phyloP scores from a whole-genome alignment of 2,888 invertebrate genomes.

The Athalia cordata region DNA sequence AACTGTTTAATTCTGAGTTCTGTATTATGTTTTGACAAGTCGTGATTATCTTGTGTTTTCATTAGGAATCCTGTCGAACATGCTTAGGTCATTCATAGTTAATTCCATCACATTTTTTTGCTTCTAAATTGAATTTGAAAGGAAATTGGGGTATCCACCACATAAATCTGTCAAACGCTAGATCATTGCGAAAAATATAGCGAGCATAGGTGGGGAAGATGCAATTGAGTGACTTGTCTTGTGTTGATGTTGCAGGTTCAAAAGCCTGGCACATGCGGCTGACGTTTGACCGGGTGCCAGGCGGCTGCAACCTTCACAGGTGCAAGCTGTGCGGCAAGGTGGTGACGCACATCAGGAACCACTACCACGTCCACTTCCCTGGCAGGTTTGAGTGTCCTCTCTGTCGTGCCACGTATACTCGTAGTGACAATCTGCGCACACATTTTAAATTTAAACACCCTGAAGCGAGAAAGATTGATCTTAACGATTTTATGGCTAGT shows the following conservation, averaged over 20 bases:
- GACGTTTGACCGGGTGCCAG: conserved; percentile 94
- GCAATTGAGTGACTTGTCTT: conserved; percentile 74
- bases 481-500: conserved; percentile 78
- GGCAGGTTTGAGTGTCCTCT: conserved; percentile 94
- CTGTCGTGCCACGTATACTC: conserved; percentile 92
- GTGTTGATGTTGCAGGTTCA: conserved; percentile 88
- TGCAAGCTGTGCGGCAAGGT: conserved; percentile 96
- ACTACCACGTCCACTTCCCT: conserved; percentile 95
- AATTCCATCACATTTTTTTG: no score
- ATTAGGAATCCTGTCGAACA: no score
- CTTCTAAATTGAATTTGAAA: no score
- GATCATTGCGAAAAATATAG: conserved; percentile 25
- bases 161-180: conserved; percentile 33
- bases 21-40: no score
- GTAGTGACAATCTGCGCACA: conserved; percentile 94
- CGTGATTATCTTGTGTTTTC: no score
- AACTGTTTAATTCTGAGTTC: no score
- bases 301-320: conserved; percentile 94
- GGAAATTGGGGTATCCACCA: neutral
- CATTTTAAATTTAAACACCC: conserved; percentile 96
- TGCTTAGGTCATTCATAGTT: no score
- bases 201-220: conserved; percentile 59
- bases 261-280: conserved; percentile 97
- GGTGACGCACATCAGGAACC: conserved; percentile 95
- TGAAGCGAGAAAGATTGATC: conserved; percentile 90